Percentiles rank a stretch among this genome's conserved stretches.
phyloP scores from a whole-genome alignment of 2,797 vertebrate species.

The Emys orbicularis region DNA sequence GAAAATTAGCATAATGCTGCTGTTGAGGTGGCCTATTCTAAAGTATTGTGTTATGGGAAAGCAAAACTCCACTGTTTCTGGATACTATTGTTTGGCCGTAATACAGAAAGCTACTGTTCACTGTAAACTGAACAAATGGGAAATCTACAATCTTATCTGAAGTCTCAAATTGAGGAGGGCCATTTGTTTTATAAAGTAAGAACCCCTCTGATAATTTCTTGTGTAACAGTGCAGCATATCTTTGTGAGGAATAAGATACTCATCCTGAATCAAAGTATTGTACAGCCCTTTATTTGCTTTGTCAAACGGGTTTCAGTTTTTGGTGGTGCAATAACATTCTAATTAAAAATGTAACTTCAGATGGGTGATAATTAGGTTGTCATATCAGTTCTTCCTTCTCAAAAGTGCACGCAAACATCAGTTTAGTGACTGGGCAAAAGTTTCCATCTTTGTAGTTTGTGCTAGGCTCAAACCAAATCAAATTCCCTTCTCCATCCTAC shows the following conservation, averaged over 20 bases:
- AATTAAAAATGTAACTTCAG: background rate
- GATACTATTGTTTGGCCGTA: background rate
- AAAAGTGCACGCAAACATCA: background rate
- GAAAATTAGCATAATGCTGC: background rate
- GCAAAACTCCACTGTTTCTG: background rate
- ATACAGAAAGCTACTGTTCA: background rate
- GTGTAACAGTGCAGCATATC: background rate
- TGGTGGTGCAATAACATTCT: background rate
- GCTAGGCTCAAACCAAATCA: background rate
- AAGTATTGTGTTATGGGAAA: background rate
- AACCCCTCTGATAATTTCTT: background rate
- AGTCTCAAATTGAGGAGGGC: background rate
- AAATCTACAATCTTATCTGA: background rate
- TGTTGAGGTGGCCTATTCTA: background rate
- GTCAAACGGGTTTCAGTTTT: background rate
- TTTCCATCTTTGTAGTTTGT: background rate
- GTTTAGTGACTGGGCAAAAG: background rate
- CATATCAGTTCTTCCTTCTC: background rate
- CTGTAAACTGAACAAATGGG: background rate
- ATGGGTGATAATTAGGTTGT: background rate
- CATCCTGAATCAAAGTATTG: background rate
- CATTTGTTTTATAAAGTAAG: background rate
- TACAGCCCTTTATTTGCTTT: background rate
- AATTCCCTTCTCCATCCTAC: background rate
- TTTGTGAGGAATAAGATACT: background rate